Evolutionary conservation across 2,113 vertebrate species (phyloP).

Genomic region (western clawed frog (Xenopus tropicalis)): DNA sequence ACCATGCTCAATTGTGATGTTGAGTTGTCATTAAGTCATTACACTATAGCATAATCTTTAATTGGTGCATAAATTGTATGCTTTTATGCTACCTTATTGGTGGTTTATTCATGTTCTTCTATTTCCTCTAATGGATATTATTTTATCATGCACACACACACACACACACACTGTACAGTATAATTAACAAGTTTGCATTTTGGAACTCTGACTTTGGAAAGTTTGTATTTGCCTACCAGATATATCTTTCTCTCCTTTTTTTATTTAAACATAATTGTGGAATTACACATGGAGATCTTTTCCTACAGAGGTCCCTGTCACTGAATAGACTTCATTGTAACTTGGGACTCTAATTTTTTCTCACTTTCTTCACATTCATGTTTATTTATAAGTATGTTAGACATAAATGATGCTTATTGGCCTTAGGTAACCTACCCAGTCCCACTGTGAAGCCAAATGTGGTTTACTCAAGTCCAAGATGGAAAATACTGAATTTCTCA

Average conservation of each 20-base stretch:
- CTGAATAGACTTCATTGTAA: slow-evolving; percentile 21
- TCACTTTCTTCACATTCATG: slow-evolving; percentile 23
- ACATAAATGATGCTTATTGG: slow-evolving; percentile 5
- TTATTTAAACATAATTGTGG: slow-evolving; percentile 20
- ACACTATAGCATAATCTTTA: too few species aligned
- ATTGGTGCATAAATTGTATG: too few species aligned
- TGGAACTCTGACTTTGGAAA: not conserved
- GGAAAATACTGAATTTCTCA: not conserved
- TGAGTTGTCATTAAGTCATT: too few species aligned
- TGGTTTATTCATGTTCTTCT: not conserved
- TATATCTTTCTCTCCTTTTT: not conserved
- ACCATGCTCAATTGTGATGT: too few species aligned
- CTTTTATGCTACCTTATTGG: too few species aligned
- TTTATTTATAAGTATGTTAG: slow-evolving; percentile 29
- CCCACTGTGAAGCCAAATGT: slow-evolving; percentile 8
- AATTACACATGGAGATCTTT: not conserved
- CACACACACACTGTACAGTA: not conserved
- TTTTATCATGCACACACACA: not conserved
- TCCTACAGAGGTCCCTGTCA: not conserved
- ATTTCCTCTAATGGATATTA: not conserved
- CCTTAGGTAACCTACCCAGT: slow-evolving; percentile 19
- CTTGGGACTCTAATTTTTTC: not conserved
- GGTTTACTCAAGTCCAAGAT: not conserved
- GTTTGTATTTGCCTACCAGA: not conserved
- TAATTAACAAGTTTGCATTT: not conserved